Conservation (phyloP, 2,888 invertebrate species). For the Arctia plantaginis region DNA sequence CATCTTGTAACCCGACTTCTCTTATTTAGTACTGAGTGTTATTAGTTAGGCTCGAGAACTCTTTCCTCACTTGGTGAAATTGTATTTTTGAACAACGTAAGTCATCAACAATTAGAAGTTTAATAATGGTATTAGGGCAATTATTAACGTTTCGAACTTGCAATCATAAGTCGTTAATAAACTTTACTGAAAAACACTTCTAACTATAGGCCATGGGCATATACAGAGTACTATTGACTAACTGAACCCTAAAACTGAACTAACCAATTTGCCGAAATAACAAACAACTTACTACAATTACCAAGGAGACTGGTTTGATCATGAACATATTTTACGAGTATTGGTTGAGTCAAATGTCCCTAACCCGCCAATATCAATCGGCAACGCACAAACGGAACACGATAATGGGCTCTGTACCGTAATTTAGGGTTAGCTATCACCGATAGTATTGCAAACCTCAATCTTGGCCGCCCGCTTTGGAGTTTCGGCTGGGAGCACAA, state of each 20-base stretch:
- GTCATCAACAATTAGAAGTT: not conserved
- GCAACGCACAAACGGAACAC: constrained; percentile 60
- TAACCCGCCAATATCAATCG: constrained; percentile 67
- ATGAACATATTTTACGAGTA: constrained; percentile 48
- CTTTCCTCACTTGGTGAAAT: no score
- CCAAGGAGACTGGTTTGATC: constrained; percentile 22
- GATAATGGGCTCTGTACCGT: constrained; percentile 65
- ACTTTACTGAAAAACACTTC: not conserved
- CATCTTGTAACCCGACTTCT: not conserved
- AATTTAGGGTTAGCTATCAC: constrained; percentile 69
- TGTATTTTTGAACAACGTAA: not conserved
- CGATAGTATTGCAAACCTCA: constrained; percentile 70
- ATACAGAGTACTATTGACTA: not conserved
- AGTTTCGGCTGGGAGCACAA: constrained; percentile 47
- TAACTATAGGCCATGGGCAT: not conserved
- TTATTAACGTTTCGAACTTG: not conserved
- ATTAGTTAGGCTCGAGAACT: not conserved
- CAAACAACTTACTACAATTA: constrained; percentile 11
- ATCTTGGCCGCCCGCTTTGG: constrained; percentile 61
- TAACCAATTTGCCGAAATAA: constrained; percentile 3
- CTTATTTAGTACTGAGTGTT: not conserved
- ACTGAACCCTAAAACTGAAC: constrained; percentile 7
- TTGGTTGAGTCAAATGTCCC: constrained; percentile 45
- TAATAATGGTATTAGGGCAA: no score
- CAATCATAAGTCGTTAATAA: not conserved